Conservation (phyloP, 2,888 invertebrate genomes). For the Drosophila ustulata region DNA sequence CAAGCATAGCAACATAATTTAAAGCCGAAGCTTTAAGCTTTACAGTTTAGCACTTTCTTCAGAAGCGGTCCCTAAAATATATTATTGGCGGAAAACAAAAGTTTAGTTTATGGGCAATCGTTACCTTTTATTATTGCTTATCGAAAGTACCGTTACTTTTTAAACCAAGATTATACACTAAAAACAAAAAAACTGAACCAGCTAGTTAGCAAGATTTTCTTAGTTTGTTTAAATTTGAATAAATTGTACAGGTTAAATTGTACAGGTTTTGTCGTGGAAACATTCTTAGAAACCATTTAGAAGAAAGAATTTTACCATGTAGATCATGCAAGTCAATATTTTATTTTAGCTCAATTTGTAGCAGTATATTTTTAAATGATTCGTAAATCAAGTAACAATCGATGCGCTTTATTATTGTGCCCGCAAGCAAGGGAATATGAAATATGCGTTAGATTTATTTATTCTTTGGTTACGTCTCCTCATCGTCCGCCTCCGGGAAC, state of each 20-base stretch:
- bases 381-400: neutral
- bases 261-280: no score
- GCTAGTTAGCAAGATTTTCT: no score
- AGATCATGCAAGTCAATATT: no score
- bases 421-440: neutral
- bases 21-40: neutral
- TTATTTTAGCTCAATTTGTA: neutral
- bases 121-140: neutral
- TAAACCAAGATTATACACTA: neutral
- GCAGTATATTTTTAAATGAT: neutral
- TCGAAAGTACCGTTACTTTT: neutral
- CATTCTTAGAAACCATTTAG: neutral
- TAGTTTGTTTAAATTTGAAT: no score
- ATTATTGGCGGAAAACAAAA: no score
- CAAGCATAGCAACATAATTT: neutral
- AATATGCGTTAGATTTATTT: neutral
- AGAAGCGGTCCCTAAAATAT: no score
- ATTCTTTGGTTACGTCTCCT: slow-evolving; percentile 64
- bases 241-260: no score
- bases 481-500: slow-evolving; percentile 59
- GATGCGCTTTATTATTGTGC: slow-evolving; percentile 5
- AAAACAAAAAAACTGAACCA: no score
- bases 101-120: no score
- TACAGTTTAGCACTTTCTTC: neutral
- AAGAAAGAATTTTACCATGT: no score